Conservation (phyloP, 2,113 vertebrate species). For the Brachyistius frenatus region DNA sequence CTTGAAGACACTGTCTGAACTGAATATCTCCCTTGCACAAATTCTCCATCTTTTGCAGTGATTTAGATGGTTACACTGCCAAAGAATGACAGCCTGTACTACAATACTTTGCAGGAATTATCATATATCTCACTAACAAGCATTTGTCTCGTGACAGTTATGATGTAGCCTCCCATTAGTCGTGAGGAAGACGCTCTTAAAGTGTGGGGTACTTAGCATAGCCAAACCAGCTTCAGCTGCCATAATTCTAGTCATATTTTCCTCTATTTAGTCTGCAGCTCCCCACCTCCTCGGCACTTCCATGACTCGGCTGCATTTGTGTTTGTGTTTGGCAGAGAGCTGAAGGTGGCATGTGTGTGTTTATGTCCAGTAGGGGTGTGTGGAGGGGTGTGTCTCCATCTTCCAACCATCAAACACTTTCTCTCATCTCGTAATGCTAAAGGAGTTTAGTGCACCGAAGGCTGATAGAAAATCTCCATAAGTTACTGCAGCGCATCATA, state of each 20-base stretch:
- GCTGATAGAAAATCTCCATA: constrained; percentile 14
- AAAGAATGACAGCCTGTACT: constrained; percentile 27
- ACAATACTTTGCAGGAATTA: constrained; percentile 28
- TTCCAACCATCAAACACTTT: constrained; percentile 54
- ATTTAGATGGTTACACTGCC: not conserved
- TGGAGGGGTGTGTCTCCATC: constrained; percentile 54
- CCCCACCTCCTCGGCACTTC: constrained; percentile 48
- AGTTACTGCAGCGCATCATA: no score
- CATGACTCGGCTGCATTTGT: constrained; percentile 45
- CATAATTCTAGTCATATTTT: constrained; percentile 56
- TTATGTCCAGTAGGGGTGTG: constrained; percentile 46
- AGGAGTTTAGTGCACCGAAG: constrained; percentile 23
- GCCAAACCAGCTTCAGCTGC: constrained; percentile 48
- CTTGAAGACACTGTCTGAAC: constrained; percentile 6
- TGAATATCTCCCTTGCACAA: constrained; percentile 1
- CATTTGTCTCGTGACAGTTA: constrained; percentile 31
- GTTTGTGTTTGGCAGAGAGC: constrained; percentile 25
- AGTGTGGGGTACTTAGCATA: constrained; percentile 26
- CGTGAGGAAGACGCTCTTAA: constrained; percentile 25
- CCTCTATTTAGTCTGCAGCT: constrained; percentile 69
- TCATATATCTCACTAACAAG: constrained; percentile 35
- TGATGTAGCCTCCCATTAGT: constrained; percentile 28
- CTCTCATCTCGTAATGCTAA: constrained; percentile 25
- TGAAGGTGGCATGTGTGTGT: constrained; percentile 57
- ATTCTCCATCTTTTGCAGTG: constrained; percentile 1